phyloP scores from a whole-genome alignment of 1,140 invertebrate genomes.

The Drosophila bifasciata region DNA sequence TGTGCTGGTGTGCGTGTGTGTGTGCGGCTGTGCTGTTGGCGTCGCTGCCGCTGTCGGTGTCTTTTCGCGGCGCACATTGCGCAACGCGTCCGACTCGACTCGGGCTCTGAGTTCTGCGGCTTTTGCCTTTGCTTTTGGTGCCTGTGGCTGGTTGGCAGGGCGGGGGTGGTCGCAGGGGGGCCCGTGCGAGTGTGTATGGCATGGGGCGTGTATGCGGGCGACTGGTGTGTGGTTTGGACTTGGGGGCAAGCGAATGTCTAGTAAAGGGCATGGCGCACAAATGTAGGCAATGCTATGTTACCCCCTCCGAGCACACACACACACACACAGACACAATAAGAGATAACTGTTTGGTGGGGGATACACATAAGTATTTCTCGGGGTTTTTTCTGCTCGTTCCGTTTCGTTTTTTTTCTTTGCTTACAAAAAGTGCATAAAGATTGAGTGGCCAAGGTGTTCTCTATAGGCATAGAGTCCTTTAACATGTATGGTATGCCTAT shows the following conservation, averaged over 20 bases:
- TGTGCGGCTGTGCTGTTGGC: constrained; percentile 7
- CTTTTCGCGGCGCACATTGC: constrained; percentile 63
- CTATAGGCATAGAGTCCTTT: too few species aligned
- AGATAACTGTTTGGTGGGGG: constrained; percentile 6
- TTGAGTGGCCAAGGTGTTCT: too few species aligned
- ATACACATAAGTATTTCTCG: constrained; percentile 14
- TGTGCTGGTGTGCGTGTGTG: too few species aligned
- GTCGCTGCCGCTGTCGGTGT: constrained; percentile 58
- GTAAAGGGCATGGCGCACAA: constrained; percentile 56
- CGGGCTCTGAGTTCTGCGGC: constrained; percentile 31
- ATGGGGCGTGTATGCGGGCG: too few species aligned
- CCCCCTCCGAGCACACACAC: background rate
- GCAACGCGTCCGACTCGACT: constrained; percentile 64
- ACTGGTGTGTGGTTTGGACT: too few species aligned
- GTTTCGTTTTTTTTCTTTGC: too few species aligned
- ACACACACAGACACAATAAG: constrained; percentile 5
- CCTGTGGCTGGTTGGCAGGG: constrained; percentile 20
- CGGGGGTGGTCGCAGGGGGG: constrained; percentile 9
- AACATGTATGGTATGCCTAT: too few species aligned
- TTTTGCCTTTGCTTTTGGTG: constrained; percentile 19
- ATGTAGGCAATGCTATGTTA: constrained; percentile 60
- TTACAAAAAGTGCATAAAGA: too few species aligned
- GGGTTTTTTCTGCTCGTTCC: background rate
- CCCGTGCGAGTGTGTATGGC: background rate
- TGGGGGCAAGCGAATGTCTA: constrained; percentile 27